Percentiles rank a stretch among this genome's conserved stretches.
Evolutionary conservation across 2,797 vertebrate genomes (phyloP).

Genomic region (Pseudomugil gertrudae): DNA sequence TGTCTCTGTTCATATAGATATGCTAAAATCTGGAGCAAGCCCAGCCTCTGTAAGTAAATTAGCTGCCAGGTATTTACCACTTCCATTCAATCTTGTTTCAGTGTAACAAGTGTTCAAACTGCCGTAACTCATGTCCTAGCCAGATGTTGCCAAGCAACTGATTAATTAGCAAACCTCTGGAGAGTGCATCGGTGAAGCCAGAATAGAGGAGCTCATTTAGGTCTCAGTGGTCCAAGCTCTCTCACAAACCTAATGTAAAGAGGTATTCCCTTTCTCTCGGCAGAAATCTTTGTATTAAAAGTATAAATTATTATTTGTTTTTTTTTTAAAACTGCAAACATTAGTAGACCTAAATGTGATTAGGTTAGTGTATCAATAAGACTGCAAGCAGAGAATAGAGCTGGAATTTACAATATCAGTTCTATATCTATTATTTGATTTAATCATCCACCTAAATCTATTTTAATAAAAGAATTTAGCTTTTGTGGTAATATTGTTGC

Average conservation of each 20-base stretch:
- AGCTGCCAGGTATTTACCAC: constrained; percentile 49
- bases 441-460: too few relatives aligned
- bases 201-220: constrained; percentile 18
- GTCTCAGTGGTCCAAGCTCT: constrained; percentile 23
- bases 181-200: constrained; percentile 20
- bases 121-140: constrained; percentile 49
- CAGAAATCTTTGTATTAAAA: neutral
- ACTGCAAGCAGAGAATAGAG: neutral
- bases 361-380: neutral
- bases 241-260: constrained; percentile 1
- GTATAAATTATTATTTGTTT: neutral
- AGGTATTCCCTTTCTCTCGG: constrained; percentile 7
- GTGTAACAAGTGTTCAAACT: constrained; percentile 57
- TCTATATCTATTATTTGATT: too few relatives aligned
- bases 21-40: constrained; percentile 10
- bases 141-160: constrained; percentile 68
- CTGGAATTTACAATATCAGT: too few relatives aligned
- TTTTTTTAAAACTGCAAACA: neutral
- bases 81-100: constrained; percentile 34
- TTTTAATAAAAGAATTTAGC: too few relatives aligned
- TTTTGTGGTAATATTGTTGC: too few relatives aligned
- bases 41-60: constrained; percentile 42
- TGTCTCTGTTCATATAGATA: constrained; percentile 39
- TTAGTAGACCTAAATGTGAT: neutral
- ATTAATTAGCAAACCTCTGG: constrained; percentile 57